Base-by-base conservation (phyloP, 2,113 vertebrate genomes). In the Uria aalge region DNA sequence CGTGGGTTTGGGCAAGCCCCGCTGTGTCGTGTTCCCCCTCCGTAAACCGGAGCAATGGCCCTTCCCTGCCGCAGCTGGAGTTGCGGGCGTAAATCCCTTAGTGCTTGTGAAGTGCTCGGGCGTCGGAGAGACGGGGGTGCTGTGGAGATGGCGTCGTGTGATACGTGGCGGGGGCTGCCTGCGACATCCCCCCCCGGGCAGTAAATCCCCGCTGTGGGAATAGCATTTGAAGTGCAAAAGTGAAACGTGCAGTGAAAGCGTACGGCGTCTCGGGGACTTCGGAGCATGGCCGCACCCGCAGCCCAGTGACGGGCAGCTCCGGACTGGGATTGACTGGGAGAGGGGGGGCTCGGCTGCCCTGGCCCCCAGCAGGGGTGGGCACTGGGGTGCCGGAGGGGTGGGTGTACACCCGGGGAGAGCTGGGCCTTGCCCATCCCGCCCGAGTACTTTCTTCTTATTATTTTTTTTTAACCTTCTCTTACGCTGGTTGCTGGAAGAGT, bases 231-330 rank as follows among this genome's bases (percentile, higher is more conserved):
- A 87, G 53, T 34, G 74, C 81, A 66, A 27, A 47, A 92, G 45
- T 12, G 80, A 78, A 88, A 92, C 5, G 5, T 62, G 89, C 80
- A 84, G 59, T 27, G 82, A 93, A 91, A 92, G 78, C 74, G 32
- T 38, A 69, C 2, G 0, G 69, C 0, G 0, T 23, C 5, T 5
- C 0, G 1, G 41, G 59, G 62, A 22, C 50, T 69, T n/a, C 0
- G 5, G 67, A 48, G 85, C 43, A 14, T 12, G 57, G 40, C 81
- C 7, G 36, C 52, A 43, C n/a, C 60, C 1, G 0, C 8, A n/a
- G 84, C 15, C 50, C 56, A 34, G 36, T 29, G 38, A 38, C 32
- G 27, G 66, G 55, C 53, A 29, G 53, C 55, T 92, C 56, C 2
- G 3, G 47, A 40, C 22, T 78, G 52, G 40, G 56, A 32, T 75